phyloP scores from a whole-genome alignment of 2,888 invertebrate species.

The Habroteleia sp. region DNA sequence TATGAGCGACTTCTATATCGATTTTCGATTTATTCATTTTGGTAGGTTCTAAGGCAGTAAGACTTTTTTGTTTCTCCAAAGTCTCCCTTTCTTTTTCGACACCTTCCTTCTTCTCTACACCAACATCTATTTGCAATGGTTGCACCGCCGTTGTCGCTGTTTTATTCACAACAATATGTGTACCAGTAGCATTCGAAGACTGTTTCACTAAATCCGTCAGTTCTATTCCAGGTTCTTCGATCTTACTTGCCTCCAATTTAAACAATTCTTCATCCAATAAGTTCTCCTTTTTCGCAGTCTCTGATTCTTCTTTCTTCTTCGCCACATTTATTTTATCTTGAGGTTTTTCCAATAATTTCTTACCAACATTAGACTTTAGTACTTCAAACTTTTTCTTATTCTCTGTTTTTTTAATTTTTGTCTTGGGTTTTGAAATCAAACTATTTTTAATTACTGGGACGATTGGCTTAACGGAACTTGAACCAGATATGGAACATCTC shows the following conservation, averaged over 20 bases:
- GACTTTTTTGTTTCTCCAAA: slow-evolving; percentile 7
- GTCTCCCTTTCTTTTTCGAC: slow-evolving; percentile 21
- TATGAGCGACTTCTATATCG: background rate
- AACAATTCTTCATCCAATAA: background rate
- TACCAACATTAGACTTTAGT: slow-evolving; percentile 20
- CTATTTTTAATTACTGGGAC: slow-evolving; percentile 45
- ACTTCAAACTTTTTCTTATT: slow-evolving; percentile 34
- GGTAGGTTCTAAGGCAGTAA: slow-evolving; percentile 1
- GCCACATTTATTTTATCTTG: slow-evolving; percentile 41
- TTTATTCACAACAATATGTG: slow-evolving; percentile 76
- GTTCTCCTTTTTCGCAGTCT: slow-evolving; percentile 40
- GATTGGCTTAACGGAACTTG: slow-evolving; percentile 47
- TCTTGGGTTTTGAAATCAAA: slow-evolving; percentile 32
- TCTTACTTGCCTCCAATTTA: slow-evolving; percentile 14
- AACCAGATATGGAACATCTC: slow-evolving; percentile 65
- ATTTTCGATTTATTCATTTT: slow-evolving; percentile 19
- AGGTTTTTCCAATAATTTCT: slow-evolving; percentile 5
- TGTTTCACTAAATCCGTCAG: slow-evolving; percentile 74
- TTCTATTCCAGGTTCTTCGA: slow-evolving; percentile 64
- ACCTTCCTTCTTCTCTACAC: slow-evolving; percentile 9
- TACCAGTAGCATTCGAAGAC: slow-evolving; percentile 72
- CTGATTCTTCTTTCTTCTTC: slow-evolving; percentile 23
- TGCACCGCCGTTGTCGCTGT: slow-evolving; percentile 78
- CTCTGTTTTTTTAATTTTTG: slow-evolving; percentile 33
- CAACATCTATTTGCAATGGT: slow-evolving; percentile 75